Evolutionary conservation across 1,140 invertebrate genomes (phyloP), one percentile per base, ranked within the genome.

Genomic region (Drosophila repletoides): DNA sequence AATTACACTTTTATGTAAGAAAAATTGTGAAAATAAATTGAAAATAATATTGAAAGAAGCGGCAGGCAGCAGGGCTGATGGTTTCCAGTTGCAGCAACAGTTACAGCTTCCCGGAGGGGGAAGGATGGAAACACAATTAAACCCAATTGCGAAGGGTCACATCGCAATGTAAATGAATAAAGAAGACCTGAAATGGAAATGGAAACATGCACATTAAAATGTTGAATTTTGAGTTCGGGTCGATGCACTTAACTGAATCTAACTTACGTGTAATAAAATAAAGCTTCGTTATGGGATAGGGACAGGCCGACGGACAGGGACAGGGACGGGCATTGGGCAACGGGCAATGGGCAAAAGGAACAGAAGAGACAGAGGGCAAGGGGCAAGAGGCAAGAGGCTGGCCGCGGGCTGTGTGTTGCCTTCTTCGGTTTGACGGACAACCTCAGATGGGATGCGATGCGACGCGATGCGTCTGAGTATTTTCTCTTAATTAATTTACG

Each of bases 401-500:
- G 24, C n/a, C 40, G 36, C 38, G 49, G 56, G 36, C 45, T 28
- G 31, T 45, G 45, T 43, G 51, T 19, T 51, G 24, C 15, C 28
- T 56, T 46, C 40, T 61, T 48, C 10, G 60, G 60, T 51, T 69
- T 69, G 66, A 69, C 60, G 60, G 66, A 69, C 66, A 69, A 64
- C 66, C 66, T 69, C 66, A 56, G 41, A 29, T 17, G 41, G 5
- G 19, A 1, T 3, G 6, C 6, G 12, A 22, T 64, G 33, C 53
- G 19, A 14, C 9, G 17, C 45, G 31, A 49, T 66, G 56, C 70
- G 76, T n/a, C n/a, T n/a, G n/a, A n/a, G n/a, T n/a, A n/a, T n/a
- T n/a, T n/a, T n/a, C 83, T 83, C 79, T 83, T 84, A 83, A 83
- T 84, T 77, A 77, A 83, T 77, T 75, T 80, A 22, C 53, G 10